These are phyloP conservation scores for Apeltes quadracus DNA, from an alignment of 2,113 vertebrate genomes.

Conservation along the genomic window DNA sequence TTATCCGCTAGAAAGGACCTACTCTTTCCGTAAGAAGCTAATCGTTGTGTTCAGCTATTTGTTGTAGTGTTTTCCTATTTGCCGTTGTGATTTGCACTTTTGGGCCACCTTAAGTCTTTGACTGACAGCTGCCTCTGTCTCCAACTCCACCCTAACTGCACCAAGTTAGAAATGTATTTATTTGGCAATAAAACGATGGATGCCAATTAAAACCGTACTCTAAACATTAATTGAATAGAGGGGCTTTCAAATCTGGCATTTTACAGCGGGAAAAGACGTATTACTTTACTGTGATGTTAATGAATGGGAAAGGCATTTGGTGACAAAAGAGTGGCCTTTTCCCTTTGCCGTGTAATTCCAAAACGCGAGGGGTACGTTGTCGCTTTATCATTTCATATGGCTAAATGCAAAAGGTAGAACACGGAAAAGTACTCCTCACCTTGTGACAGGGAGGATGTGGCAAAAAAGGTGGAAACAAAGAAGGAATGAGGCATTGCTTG, in stretches of 20 bases:
- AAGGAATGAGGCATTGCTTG: neutral
- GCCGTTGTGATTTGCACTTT: too few relatives aligned
- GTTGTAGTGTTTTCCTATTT: too few relatives aligned
- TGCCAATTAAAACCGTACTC: constrained; percentile 65
- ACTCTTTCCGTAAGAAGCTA: too few relatives aligned
- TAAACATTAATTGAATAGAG: constrained; percentile 81
- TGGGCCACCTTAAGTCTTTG: too few relatives aligned
- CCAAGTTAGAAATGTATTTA: constrained; percentile 67
- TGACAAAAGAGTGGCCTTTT: constrained; percentile 80
- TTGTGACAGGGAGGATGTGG: constrained; percentile 21
- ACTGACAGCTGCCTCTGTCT: neutral
- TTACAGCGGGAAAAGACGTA: constrained; percentile 72
- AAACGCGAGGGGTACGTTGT: constrained; percentile 25
- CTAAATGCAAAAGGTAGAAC: constrained; percentile 53
- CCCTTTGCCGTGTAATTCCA: constrained; percentile 67
- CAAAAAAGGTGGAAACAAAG: constrained; percentile 8
- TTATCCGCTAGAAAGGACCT: too few relatives aligned
- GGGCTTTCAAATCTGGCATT: constrained; percentile 82
- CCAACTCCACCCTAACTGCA: constrained; percentile 30
- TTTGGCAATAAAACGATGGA: constrained; percentile 72
- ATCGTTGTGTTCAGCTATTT: too few relatives aligned
- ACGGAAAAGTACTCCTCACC: constrained; percentile 58
- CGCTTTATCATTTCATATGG: constrained; percentile 69
- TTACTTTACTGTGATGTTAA: constrained; percentile 76
- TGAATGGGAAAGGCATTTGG: constrained; percentile 79